Conservation (phyloP, 2,888 invertebrate genomes). For the Metalampra italica region DNA sequence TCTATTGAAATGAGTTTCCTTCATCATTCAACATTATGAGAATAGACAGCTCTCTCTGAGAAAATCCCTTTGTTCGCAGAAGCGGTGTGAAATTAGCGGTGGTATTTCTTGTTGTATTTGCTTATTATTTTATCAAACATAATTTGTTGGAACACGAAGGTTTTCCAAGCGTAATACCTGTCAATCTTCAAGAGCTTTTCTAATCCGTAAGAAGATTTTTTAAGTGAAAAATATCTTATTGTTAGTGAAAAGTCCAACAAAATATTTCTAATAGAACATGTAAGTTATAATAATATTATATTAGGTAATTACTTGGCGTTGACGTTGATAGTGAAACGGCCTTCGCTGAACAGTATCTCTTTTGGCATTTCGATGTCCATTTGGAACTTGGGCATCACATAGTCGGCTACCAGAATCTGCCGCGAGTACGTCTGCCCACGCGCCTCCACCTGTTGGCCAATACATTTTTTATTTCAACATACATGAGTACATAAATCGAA, state of each 20-base stretch:
- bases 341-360: conserved; percentile 89
- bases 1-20: conserved; percentile 38
- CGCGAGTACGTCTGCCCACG: conserved; percentile 82
- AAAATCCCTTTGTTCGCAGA: conserved; percentile 28
- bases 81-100: conserved; percentile 28
- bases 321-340: conserved; percentile 86
- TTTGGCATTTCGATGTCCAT: conserved; percentile 90
- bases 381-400: conserved; percentile 95
- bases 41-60: conserved; percentile 37
- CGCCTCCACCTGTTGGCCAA: conserved; percentile 52
- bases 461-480: conserved; percentile 16
- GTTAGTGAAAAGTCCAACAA: too few species aligned
- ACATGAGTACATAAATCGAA: background rate
- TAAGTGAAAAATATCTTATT: too few species aligned
- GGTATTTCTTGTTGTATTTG: conserved; percentile 13
- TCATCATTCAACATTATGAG: conserved; percentile 26
- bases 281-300: background rate
- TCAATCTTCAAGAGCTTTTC: background rate
- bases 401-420: conserved; percentile 90
- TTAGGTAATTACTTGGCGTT: conserved; percentile 92
- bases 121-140: background rate
- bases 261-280: too few species aligned
- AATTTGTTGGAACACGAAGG: background rate
- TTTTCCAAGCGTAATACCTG: background rate
- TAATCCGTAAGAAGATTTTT: too few species aligned